Evolutionary conservation across 1,140 invertebrate genomes (phyloP).

Genomic region (Holcopasites calliopsidis): DNA sequence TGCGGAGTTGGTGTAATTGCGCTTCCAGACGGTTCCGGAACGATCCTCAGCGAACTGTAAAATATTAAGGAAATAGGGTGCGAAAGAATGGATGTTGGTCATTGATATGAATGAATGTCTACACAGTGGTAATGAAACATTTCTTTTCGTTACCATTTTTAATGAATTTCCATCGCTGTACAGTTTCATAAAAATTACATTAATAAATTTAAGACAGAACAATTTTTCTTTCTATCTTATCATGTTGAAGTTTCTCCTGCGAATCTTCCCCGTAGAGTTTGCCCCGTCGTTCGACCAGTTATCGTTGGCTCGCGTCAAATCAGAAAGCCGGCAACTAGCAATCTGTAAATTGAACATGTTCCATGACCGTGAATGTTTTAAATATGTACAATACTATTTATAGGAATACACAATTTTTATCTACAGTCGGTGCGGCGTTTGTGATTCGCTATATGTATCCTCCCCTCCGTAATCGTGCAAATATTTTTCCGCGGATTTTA

Average conservation of each 20-base stretch:
- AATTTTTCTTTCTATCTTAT: no score
- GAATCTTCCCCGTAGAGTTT: not conserved
- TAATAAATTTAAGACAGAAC: not conserved
- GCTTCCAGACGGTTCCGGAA: not conserved
- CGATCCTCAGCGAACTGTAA: not conserved
- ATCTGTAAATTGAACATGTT: conserved; percentile 12
- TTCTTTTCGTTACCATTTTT: not conserved
- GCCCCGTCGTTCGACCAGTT: not conserved
- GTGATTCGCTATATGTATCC: not conserved
- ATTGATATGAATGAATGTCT: not conserved
- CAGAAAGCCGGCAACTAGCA: not conserved
- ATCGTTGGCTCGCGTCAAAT: not conserved
- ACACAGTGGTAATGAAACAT: not conserved
- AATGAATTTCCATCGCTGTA: not conserved
- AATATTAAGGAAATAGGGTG: not conserved
- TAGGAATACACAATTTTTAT: conserved; percentile 34
- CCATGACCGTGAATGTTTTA: not conserved
- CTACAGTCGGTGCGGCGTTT: no score
- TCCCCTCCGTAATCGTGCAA: not conserved
- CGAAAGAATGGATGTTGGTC: not conserved
- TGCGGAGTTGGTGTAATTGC: not conserved
- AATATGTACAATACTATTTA: conserved; percentile 7
- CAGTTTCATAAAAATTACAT: no score
- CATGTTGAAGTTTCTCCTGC: not conserved
- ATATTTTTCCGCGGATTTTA: conserved; percentile 3